Base-by-base conservation (phyloP, 2,113 vertebrate genomes). In the Cinclus mexicanus region DNA sequence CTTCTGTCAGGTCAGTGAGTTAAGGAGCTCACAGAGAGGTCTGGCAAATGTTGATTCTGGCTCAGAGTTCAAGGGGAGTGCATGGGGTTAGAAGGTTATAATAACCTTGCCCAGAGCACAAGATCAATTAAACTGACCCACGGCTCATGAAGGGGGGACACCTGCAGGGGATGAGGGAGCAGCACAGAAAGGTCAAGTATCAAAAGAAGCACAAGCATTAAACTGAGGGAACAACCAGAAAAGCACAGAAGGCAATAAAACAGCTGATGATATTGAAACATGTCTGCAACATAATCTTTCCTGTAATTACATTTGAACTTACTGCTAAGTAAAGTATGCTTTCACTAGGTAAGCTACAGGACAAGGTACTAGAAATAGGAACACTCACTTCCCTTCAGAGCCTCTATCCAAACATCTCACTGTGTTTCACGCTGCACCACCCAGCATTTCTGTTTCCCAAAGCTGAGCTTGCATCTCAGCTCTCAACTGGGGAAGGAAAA, bases 141-240 rank as follows among this genome's bases (percentile, higher is more conserved):
- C 0, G 0, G 12, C 46, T 86, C 35, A 10, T 7, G 14, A 23
- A 47, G 5, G 9, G 8, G 8, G 11, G 16, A 55, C 65, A 64
- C 20, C 26, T 74, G 56, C 13, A 21, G 60, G n/a, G 60, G 18
- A 35, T 2, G 1, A 33, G 9, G 23, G 29, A 89, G 70, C 25
- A 84, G 50, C 46, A 81, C 28, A 42, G 63, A 59, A 82, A 85
- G 23, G 33, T 50, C 7, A 3, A 15, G n/a, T 25, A 24, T 24
- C 64, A 78, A 61, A 89, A 75, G 41, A 77, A 80, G 25, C 82
- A 85, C 47, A 78, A 94, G 78, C 41, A 50, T n/a, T 87, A 75
- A 50, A 87, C 70, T 37, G 41, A 80, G 44, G 16, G 14, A 83
- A 42, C 44, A 83, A 23, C 20, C 29, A 87, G 33, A 70, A 87